These are phyloP conservation scores for Bombus pascuorum DNA, from an alignment of 1,140 invertebrate genomes.

Conservation along the genomic window DNA sequence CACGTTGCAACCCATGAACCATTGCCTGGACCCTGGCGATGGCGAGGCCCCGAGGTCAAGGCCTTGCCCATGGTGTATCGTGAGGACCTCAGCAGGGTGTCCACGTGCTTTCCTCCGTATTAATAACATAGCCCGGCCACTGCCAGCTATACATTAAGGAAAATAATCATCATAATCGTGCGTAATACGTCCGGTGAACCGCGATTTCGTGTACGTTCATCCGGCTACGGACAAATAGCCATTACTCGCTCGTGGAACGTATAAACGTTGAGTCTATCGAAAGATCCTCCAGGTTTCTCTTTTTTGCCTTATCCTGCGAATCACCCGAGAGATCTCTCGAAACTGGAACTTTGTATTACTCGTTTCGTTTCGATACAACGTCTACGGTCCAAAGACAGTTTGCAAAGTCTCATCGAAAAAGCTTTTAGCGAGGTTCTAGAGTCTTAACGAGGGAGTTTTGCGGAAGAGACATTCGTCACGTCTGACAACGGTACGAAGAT, in stretches of 20 bases:
- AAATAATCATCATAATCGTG: constrained; percentile 75
- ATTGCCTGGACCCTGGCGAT: constrained; percentile 46
- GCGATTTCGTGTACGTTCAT: constrained; percentile 57
- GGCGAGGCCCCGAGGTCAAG: constrained; percentile 66
- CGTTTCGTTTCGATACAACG: background rate
- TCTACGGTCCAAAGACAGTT: background rate
- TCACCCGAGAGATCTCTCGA: background rate
- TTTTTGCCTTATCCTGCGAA: no score
- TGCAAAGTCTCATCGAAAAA: background rate
- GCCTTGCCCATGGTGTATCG: constrained; percentile 71
- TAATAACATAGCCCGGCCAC: constrained; percentile 70
- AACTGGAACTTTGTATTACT: background rate
- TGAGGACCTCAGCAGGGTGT: constrained; percentile 75
- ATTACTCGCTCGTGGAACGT: background rate
- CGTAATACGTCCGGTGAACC: constrained; percentile 66
- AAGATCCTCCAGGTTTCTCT: background rate
- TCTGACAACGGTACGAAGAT: background rate
- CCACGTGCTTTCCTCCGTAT: constrained; percentile 71
- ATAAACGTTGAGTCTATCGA: background rate
- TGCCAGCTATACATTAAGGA: constrained; percentile 68
- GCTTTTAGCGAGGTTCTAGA: background rate
- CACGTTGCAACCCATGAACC: constrained; percentile 50
- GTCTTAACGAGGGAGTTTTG: background rate
- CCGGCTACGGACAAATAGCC: constrained; percentile 25
- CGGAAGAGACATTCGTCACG: background rate